Conservation (phyloP, 2,797 vertebrate species). For the Atherinosoma microstoma region DNA sequence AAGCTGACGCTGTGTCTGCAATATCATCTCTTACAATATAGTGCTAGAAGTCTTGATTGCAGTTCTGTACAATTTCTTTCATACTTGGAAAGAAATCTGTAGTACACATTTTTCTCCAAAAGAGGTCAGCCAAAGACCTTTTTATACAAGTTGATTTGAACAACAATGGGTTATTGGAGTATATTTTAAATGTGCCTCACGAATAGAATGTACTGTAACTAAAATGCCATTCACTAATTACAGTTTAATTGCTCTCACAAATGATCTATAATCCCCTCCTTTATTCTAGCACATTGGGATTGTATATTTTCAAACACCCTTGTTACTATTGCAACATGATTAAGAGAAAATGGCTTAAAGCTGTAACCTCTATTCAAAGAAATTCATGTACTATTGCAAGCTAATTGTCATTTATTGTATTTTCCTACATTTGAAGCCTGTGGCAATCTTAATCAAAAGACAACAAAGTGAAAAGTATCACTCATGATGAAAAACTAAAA, state of each 20-base stretch:
- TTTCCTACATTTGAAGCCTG: background rate
- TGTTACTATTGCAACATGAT: no score
- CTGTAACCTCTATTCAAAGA: no score
- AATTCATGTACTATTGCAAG: background rate
- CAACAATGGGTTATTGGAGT: background rate
- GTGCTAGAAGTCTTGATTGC: background rate
- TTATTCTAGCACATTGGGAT: background rate
- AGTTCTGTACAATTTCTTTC: background rate
- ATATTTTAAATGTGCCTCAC: background rate
- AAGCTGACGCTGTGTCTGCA: background rate
- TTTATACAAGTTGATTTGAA: background rate
- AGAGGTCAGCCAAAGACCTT: constrained; percentile 63
- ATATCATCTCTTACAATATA: background rate
- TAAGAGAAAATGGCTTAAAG: no score
- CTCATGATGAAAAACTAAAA: background rate
- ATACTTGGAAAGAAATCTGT: constrained; percentile 30
- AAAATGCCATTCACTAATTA: background rate
- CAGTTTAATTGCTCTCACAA: background rate
- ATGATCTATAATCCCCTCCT: background rate
- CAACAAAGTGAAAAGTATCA: background rate
- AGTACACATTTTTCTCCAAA: constrained; percentile 49
- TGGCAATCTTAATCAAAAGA: background rate
- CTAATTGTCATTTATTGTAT: background rate
- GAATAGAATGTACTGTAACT: background rate
- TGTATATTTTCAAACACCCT: no score